A percentile compares a stretch with the other conserved stretches of the same genome.
These are phyloP conservation scores for Eulemur rubriventer DNA, from an alignment of 2,797 vertebrate species.

Conservation along the genomic window DNA sequence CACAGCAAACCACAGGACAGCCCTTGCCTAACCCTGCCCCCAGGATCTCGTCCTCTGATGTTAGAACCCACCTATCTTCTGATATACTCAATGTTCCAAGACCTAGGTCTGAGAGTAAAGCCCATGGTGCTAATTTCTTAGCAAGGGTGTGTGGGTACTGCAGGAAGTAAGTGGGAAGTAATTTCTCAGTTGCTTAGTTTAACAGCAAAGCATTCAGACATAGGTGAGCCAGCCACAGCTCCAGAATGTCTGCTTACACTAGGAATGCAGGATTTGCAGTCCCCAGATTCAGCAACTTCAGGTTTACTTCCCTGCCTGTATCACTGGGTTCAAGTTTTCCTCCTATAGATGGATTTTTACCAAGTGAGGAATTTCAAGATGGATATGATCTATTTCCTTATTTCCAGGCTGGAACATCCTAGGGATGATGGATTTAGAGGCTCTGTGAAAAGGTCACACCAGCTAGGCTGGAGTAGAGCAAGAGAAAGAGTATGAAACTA, in stretches of 20 bases:
- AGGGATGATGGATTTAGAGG: not conserved
- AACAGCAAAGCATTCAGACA: not conserved
- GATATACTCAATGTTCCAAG: not conserved
- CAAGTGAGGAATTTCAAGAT: not conserved
- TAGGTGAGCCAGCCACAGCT: not conserved
- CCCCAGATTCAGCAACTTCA: not conserved
- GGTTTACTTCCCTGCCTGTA: not conserved
- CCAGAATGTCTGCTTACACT: not conserved
- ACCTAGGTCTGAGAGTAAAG: not conserved
- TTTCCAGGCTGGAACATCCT: not conserved
- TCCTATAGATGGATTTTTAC: not conserved
- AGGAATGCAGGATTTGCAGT: not conserved
- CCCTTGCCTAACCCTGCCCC: not conserved
- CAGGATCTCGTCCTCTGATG: not conserved
- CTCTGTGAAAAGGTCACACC: not conserved
- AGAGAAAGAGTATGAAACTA: not conserved
- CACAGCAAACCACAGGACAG: not conserved
- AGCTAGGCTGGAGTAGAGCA: not conserved
- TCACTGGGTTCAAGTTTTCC: not conserved
- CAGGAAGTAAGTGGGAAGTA: not conserved
- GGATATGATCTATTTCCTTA: not conserved
- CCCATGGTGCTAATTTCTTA: not conserved
- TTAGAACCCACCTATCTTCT: not conserved
- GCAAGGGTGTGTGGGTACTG: too few relatives aligned
- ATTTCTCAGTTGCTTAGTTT: not conserved